These are phyloP conservation scores for Phalanger gymnotis DNA, from an alignment of 2,797 vertebrate species.

Conservation along the genomic window DNA sequence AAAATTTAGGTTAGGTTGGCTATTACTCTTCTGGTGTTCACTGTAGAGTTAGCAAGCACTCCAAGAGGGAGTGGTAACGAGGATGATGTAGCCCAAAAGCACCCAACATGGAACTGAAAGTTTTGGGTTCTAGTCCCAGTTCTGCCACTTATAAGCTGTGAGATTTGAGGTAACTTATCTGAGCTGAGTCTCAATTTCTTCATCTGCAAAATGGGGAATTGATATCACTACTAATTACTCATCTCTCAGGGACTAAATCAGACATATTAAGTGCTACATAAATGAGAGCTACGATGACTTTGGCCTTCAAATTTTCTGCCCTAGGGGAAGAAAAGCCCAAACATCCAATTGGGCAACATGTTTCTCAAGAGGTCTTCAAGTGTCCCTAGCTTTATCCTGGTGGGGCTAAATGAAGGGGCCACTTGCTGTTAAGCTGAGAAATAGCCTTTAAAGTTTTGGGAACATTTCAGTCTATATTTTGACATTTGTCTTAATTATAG, in stretches of 20 bases:
- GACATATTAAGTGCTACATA: not conserved
- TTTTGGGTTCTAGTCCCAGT: not conserved
- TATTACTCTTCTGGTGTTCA: not conserved
- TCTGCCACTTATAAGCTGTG: not conserved
- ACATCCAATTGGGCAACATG: not conserved
- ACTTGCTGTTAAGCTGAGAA: conserved; percentile 62
- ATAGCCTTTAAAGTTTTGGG: conserved; percentile 56
- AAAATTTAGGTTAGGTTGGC: not conserved
- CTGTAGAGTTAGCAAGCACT: not conserved
- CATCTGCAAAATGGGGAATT: not conserved
- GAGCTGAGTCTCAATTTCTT: not conserved
- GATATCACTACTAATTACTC: not conserved
- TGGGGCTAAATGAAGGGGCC: conserved; percentile 53
- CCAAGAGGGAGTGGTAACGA: not conserved
- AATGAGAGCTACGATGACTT: not conserved
- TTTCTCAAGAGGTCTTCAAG: not conserved
- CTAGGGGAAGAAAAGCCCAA: not conserved
- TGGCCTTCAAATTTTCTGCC: not conserved
- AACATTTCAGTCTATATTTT: conserved; percentile 77
- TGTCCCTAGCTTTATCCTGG: conserved; percentile 20
- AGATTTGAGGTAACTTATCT: not conserved
- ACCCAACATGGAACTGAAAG: not conserved
- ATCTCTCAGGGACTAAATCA: not conserved
- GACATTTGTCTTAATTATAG: conserved; percentile 83
- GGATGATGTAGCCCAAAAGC: not conserved